Evolutionary conservation across 2,888 invertebrate species (phyloP).

Genomic region (Trichopoda pennipes): DNA sequence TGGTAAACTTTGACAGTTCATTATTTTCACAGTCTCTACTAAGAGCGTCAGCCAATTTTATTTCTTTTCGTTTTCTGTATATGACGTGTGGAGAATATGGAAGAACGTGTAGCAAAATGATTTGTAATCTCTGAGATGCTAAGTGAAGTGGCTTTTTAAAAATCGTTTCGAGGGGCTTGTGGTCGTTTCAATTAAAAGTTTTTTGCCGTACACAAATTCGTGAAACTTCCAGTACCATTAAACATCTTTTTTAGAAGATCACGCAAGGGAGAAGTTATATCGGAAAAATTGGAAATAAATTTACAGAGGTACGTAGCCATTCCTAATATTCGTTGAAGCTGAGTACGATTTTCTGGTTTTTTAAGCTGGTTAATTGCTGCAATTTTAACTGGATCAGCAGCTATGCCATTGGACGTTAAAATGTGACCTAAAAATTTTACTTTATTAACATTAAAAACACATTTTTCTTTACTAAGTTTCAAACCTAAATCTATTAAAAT

Average conservation of each 20-base stretch:
- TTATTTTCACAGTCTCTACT: too few relatives aligned
- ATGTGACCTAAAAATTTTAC: constrained; percentile 73
- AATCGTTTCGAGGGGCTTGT: constrained; percentile 70
- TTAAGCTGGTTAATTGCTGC: constrained; percentile 70
- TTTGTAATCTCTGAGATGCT: constrained; percentile 70
- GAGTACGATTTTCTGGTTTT: constrained; percentile 59
- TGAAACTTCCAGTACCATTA: constrained; percentile 71
- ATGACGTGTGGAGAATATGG: constrained; percentile 2
- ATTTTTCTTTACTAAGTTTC: constrained; percentile 69
- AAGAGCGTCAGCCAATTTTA: too few relatives aligned
- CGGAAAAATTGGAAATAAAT: constrained; percentile 58
- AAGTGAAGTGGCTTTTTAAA: constrained; percentile 68
- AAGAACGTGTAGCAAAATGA: constrained; percentile 71
- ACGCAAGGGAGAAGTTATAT: constrained; percentile 43
- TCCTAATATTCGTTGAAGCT: constrained; percentile 64
- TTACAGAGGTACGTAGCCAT: constrained; percentile 59
- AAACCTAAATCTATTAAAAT: constrained; percentile 66
- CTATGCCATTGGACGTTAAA: constrained; percentile 71
- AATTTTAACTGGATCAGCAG: constrained; percentile 72
- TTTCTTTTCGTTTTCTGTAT: constrained; percentile 70
- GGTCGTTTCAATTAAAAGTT: constrained; percentile 69
- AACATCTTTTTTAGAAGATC: constrained; percentile 57
- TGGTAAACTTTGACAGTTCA: too few relatives aligned
- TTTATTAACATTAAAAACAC: constrained; percentile 14
- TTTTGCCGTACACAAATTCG: constrained; percentile 49